Conservation (phyloP, 2,797 vertebrate genomes). For the Lagodon rhomboides region DNA sequence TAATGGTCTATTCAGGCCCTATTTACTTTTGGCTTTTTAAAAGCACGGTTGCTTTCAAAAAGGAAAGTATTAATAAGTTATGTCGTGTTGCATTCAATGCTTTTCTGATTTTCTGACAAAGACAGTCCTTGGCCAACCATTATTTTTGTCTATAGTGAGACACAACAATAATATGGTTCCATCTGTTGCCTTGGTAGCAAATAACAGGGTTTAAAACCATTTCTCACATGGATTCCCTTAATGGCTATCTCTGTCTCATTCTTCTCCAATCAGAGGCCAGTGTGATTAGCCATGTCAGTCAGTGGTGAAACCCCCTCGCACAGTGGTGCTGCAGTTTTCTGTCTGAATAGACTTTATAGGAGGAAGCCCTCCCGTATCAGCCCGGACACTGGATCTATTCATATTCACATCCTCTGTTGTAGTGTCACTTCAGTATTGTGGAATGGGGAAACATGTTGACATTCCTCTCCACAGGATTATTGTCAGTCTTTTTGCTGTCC, state of each 20-base stretch:
- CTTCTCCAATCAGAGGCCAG: constrained; percentile 80
- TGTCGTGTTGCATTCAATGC: constrained; percentile 8
- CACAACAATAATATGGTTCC: constrained; percentile 69
- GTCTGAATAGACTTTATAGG: constrained; percentile 57
- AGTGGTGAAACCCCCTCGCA: constrained; percentile 61
- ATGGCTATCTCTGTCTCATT: constrained; percentile 77
- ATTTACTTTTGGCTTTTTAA: constrained; percentile 9
- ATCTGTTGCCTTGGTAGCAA: constrained; percentile 87
- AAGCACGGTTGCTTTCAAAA: constrained; percentile 31
- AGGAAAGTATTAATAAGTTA: constrained; percentile 26
- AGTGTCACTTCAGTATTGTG: constrained; percentile 61
- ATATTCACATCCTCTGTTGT: constrained; percentile 66
- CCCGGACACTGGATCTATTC: constrained; percentile 58
- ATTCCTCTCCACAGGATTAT: constrained; percentile 64
- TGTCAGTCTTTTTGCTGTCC: constrained; percentile 62
- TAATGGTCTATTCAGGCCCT: not conserved
- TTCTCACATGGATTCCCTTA: constrained; percentile 80
- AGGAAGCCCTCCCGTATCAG: constrained; percentile 49
- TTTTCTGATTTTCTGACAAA: constrained; percentile 38
- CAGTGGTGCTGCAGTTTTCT: constrained; percentile 37
- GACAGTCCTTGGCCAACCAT: constrained; percentile 49
- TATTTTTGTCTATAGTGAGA: constrained; percentile 57
- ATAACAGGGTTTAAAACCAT: constrained; percentile 82
- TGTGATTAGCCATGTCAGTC: constrained; percentile 80
- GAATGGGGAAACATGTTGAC: constrained; percentile 66